Base-by-base conservation (phyloP, 2,888 invertebrate species). In the Stenoptilia bipunctidactyla region DNA sequence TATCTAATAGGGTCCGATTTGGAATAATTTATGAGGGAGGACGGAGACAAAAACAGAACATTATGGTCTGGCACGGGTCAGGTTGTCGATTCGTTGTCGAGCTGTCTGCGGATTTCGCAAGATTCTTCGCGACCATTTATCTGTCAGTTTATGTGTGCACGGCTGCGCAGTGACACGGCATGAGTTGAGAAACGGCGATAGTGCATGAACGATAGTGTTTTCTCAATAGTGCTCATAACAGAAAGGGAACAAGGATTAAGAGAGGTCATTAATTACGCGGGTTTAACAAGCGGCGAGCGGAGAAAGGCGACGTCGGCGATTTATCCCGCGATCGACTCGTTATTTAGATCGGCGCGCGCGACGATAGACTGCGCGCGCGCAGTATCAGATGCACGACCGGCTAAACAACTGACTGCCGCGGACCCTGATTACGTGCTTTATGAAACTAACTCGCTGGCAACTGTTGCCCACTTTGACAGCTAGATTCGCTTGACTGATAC, bases 1-100 rank as follows among this genome's bases (percentile, higher is more conserved):
- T 82, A 77, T 75, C 77, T 82, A 80, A 80, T 79, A 74, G 71
- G 73, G 61, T 62, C 71, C 73, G 74, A 73, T 76, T 77, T 74
- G 66, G 79, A 76, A 74, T 77, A 69, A 80, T 80, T 79, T 80
- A 80, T 82, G 63, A 70, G 58, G 54, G 56, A 55, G 65, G 59
- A 55, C 51, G 51, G 69, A 69, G 71, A 77, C 79, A 77, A 75
- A 80, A 79, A 76, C 76, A 72, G 79, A 70, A 76, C 80, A 65
- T 60, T 77, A 77, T 75, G 74, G 72, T 47, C 51, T 53, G 52
- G 53, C 48, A 45, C 55, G 55, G 64, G 65, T 62, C 61, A 55
- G 40, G 37, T 41, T 43, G 53, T 52, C 60, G 60, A 56, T 58
- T 55, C 61, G 50, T 52, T 55, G 61, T 60, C 63, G 61, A 57